Base-by-base conservation (phyloP, 2,888 invertebrate species). In the Synanthedon formicaeformis region DNA sequence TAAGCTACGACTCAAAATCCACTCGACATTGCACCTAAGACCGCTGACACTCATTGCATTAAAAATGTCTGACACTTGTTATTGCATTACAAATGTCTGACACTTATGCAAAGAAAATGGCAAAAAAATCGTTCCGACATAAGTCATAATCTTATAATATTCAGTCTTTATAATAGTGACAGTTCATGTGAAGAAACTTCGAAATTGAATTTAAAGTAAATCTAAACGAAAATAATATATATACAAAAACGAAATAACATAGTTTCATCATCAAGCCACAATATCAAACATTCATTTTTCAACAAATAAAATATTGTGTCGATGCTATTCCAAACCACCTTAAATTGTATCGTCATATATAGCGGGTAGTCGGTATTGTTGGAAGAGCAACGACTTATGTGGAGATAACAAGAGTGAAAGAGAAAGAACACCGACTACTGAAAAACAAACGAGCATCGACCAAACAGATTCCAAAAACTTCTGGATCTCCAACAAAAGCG, bases 371-470 rank as follows among this genome's bases (percentile, higher is more conserved):
- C 60, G 59, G 61, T 59, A 54, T 53, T 51, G 60, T 65, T 62
- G 72, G 62, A 77, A 73, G 59, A 73, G 66, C 70, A 73, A 69
- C 64, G 69, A 73, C 53, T 56, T 57, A 63, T 61, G 65, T 58
- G 60, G 68, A 45, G 60, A 69, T 59, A 73, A 63, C 70, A 74
- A 75, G 72, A 76, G 80, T 79, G 73, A 84, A 85, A 87, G 87
- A 87, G 87, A 87, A 86, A 64, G 87, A 87, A 87, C 87, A 87
- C 85, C 78, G 84, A 84, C 86, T 86, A 87, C 63, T 49, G 14
- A 49, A 68, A 69, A 71, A 71, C 65, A 73, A 73, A 71, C 67
- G 71, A 69, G 66, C 74, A 78, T 51, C 48, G 51, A 52, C 71
- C 74, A 77, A 64, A 65, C 54, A 69, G 48, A 59, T 64, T 59